Base-by-base conservation (phyloP, 2,888 invertebrate genomes). In the Sericinus montela region DNA sequence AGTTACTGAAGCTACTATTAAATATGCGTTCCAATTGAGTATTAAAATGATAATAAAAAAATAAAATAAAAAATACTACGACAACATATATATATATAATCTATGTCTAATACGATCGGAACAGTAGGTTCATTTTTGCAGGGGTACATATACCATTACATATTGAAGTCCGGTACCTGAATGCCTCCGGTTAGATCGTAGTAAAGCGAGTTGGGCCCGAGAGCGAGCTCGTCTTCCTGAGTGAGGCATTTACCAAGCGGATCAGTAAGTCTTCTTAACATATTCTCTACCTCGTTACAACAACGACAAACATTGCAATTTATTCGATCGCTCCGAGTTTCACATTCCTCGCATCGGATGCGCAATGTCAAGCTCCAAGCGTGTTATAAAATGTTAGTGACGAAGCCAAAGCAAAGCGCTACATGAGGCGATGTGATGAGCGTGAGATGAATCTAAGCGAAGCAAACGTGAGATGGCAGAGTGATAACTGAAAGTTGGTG, bases 151-250 rank as follows among this genome's bases (percentile, higher is more conserved):
- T 45, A 54, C 34, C 48, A 54, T 57, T 53, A 57, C 45, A 51
- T 54, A 52, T 53, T 48, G 54, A 58, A 56, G 61, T 65, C 63
- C 61, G 80, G 83, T 88, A 88, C 88, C 88, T 88, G 88, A 86
- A 84, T 85, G 85, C 87, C 87, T 86, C 87, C 88, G 73, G 86
- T 81, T 80, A 87, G 79, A 76, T 87, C 86, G 87, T 88, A 85
- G 88, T 85, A 88, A 75, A 84, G 87, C 78, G 87, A 86, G 82
- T 86, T 81, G 78, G 86, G 80, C 71, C 85, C 86, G 78, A 87
- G 80, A 60, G 82, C 87, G 77, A 85, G 81, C 78, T 87, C 88
- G 78, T 88, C 88, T 78, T 88, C 88, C 88, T 88, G 83, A 74
- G 83, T 80, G 81, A 81, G 79, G 81, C 81, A 85, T 82, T 41